phyloP scores from a whole-genome alignment of 2,113 vertebrate genomes.

The Gavialis gangeticus region DNA sequence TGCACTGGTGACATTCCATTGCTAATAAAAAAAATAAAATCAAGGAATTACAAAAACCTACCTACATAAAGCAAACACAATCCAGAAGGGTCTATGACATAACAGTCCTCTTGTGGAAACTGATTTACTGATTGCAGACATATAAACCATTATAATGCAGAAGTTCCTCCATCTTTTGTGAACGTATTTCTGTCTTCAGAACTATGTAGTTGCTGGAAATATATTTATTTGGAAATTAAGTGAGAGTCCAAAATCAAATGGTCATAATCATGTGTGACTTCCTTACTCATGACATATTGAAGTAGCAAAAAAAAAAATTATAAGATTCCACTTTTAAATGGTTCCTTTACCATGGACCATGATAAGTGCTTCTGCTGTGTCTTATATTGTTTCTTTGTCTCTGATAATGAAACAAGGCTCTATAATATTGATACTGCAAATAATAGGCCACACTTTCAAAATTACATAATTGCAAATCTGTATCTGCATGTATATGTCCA shows the following conservation, averaged over 20 bases:
- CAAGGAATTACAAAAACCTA: constrained; percentile 4
- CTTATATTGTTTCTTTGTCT: neutral
- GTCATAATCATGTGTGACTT: neutral
- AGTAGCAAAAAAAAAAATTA: neutral
- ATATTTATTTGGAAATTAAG: neutral
- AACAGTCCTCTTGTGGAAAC: neutral
- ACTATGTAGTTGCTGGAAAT: neutral
- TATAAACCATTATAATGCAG: constrained; percentile 20
- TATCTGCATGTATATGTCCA: fast-evolving
- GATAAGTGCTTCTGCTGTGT: neutral
- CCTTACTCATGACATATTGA: neutral
- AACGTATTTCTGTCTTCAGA: constrained; percentile 27
- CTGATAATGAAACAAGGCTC: neutral
- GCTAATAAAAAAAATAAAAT: constrained; percentile 32
- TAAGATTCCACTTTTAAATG: neutral
- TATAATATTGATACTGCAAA: neutral
- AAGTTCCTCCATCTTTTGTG: constrained; percentile 12
- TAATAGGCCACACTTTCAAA: neutral
- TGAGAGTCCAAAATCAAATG: neutral
- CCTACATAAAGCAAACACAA: neutral
- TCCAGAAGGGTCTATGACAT: neutral
- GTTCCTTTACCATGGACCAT: neutral
- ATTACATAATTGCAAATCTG: neutral
- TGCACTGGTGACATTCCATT: constrained; percentile 19
- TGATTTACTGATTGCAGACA: constrained; percentile 40